Base-by-base conservation (phyloP, 2,797 vertebrate genomes). In the Smutsia gigantea region DNA sequence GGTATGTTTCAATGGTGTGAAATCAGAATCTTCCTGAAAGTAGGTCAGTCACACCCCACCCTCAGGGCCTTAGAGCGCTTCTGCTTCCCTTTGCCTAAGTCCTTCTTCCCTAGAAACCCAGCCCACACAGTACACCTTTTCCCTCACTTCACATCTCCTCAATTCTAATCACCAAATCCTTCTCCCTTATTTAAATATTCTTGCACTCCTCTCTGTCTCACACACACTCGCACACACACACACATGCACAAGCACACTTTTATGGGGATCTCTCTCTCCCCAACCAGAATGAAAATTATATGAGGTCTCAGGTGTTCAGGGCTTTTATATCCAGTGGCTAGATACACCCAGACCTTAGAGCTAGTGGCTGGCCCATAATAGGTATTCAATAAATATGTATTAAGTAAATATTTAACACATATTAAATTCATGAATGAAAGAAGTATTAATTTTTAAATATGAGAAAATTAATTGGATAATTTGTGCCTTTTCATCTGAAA, bases 391-490 rank as follows among this genome's bases (percentile, higher is more conserved):
- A 94, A 92, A 61, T 78, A 74, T 68, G 46, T 71, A 87, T 68
- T 85, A 88, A 92, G 63, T 91, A 74, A 75, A 71, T 81, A 75
- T 71, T 55, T 49, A 78, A 72, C 88, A 87, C 66, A 71, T 88
- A 87, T 31, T 66, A 77, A 93, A 78, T 94, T 25, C 25, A 53
- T 75, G 39, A 93, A 59, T 89, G 29, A 85, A 64, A 55, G 25
- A 69, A 77, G 31, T 88, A 39, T 21, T 85, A 34, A 29, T 12
- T 87, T 94, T 87, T 92, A 61, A 97, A 90, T 94, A 79, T 90
- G 25, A 93, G 34, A 34, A 94, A 75, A 88, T 68, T 71, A 86
- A 91, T 53, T 90, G 63, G 61, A 21, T 34, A 66, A 6, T 18
- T 59, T 57, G 34, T 88, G 42, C 23, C 25, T 95, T 87, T 63